Conservation (phyloP, 2,797 vertebrate genomes). For the Craterocephalus amniculus region DNA sequence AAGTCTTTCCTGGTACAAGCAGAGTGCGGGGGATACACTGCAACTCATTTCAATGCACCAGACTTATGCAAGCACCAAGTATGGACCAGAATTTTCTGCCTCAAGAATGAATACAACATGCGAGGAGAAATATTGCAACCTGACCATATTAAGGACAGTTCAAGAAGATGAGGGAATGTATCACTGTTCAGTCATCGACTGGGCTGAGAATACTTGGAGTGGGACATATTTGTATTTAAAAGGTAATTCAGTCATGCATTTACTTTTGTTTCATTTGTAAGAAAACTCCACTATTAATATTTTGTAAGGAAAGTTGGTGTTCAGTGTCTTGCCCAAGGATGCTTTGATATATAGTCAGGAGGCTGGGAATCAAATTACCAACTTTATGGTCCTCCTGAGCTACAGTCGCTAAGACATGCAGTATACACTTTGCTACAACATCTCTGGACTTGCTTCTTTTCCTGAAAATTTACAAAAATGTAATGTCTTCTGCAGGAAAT, state of each 20-base stretch:
- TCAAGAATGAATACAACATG: not conserved
- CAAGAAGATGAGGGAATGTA: constrained; percentile 40
- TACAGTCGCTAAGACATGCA: too few species aligned
- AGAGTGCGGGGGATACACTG: constrained; percentile 17
- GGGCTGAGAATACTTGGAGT: not conserved
- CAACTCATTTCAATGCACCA: not conserved
- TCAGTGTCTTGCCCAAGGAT: too few species aligned
- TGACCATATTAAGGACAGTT: constrained; percentile 18
- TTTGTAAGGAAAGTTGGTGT: too few species aligned
- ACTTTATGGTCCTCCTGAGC: too few species aligned
- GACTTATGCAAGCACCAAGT: rapidly evolving
- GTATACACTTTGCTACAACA: too few species aligned
- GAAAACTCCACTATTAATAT: not conserved
- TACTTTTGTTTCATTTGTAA: not conserved
- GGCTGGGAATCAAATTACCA: too few species aligned
- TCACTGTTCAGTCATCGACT: constrained; percentile 11
- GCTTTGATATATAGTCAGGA: too few species aligned
- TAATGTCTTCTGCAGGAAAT: not conserved
- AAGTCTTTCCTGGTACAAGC: constrained; percentile 29
- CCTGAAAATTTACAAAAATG: too few species aligned
- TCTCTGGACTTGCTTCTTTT: too few species aligned
- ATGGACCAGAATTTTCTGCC: not conserved
- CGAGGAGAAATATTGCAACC: rapidly evolving
- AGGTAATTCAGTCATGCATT: constrained; percentile 8
- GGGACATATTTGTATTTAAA: constrained; percentile 14